Evolutionary conservation across 2,888 invertebrate genomes (phyloP), one percentile per base, ranked within the genome.

Genomic region (Rhimphoctona megacephalus): DNA sequence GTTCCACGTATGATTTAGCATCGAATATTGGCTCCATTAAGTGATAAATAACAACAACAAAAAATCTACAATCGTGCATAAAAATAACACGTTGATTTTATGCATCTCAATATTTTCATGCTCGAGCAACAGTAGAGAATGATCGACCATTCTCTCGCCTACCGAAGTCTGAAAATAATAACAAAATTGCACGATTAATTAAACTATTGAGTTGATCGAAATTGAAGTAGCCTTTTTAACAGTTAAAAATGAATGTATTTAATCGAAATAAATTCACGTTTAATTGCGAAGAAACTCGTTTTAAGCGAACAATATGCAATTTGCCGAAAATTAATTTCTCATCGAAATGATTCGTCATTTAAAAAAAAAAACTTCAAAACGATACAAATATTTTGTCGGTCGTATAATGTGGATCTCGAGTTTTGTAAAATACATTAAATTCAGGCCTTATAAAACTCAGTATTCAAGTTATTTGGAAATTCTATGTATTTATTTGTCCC

Each of bases 61-160:
- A n/a, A 33, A 22, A 57, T 36, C 0, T 39, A 73, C 54, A 73
- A 73, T 39, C 54, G 54, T 39, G 39, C 14, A 73, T 22, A 25
- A 22, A 69, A 33, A 54, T 73, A 33, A 54, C n/a, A 36, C 52
- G 54, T 54, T 22, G 54, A 73, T 73, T 33, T 73, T 36, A 54
- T 36, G 72, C 54, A 73, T 54, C 22, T 22, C 54, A 25, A 43
- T 36, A 43, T 73, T 73, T 73, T 54, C n/a, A 54, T 36, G 72
- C 72, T 6, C 54, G 22, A 39, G 54, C 39, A 57, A 57, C 22
- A 77, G 33, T 46, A n/a, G 30, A 43, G 76, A 33, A 64, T 52
- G 49, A 78, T 78, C 66, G 67, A 52, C 33, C 39, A 52, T 72
- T 49, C 54, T 73, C 54, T 57, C 39, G 9, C 54, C 25, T 19